These are phyloP conservation scores for Aradus depressus DNA, from an alignment of 2,888 invertebrate species.

Conservation along the genomic window DNA sequence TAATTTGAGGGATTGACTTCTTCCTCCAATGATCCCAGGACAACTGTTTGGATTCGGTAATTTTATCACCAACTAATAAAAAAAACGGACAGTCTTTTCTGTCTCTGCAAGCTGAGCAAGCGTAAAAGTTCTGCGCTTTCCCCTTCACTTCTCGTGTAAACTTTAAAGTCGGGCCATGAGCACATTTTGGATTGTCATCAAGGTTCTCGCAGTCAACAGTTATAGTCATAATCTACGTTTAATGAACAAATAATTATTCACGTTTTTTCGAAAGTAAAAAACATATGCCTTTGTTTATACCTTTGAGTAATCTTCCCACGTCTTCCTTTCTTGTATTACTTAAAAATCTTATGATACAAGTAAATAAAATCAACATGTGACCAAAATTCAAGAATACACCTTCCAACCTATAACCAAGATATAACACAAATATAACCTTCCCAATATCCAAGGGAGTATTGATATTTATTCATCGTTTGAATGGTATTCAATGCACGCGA, in stretches of 20 bases:
- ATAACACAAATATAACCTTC: too few relatives aligned
- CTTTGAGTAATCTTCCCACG: too few relatives aligned
- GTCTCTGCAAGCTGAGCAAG: constrained; percentile 75
- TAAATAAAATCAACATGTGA: too few relatives aligned
- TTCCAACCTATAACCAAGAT: too few relatives aligned
- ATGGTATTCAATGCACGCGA: too few relatives aligned
- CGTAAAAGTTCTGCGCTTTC: constrained; percentile 52
- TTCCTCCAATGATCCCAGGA: constrained; percentile 43
- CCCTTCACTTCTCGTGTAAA: constrained; percentile 44
- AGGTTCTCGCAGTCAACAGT: constrained; percentile 45
- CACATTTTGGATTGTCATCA: constrained; percentile 54
- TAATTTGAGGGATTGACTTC: constrained; percentile 40
- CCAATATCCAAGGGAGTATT: too few relatives aligned
- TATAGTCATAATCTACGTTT: too few relatives aligned
- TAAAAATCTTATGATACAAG: too few relatives aligned
- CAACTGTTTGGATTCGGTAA: constrained; percentile 36
- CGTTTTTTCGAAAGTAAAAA: constrained; percentile 25
- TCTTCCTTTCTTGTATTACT: too few relatives aligned
- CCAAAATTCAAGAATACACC: too few relatives aligned
- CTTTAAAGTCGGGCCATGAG: constrained; percentile 59
- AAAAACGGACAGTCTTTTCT: constrained; percentile 64
- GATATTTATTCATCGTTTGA: too few relatives aligned
- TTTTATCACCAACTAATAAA: constrained; percentile 44
- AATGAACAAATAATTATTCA: too few relatives aligned
- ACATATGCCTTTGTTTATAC: neutral